Conservation (phyloP, 2,888 invertebrate species). For the Mamestra brassicae region DNA sequence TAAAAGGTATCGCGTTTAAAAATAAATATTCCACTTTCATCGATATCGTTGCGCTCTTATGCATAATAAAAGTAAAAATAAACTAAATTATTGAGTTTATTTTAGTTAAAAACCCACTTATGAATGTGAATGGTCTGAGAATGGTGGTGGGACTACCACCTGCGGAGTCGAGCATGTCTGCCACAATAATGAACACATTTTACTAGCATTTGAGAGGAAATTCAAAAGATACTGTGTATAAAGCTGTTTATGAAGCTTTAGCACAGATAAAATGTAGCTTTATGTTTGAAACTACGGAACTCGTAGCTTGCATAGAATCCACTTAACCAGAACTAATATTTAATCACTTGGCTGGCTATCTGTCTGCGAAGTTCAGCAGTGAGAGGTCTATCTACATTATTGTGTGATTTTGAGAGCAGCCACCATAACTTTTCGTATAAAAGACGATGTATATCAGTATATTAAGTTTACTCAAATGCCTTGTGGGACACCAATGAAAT, state of each 20-base stretch:
- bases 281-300: neutral
- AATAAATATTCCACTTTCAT: conserved; percentile 53
- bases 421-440: neutral
- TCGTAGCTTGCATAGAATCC: neutral
- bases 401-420: neutral
- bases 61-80: conserved; percentile 52
- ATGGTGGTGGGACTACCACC: conserved; percentile 33
- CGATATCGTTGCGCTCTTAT: conserved; percentile 45
- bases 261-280: neutral
- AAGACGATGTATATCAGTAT: neutral
- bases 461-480: neutral
- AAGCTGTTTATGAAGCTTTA: conserved; percentile 5
- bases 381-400: neutral
- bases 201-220: conserved; percentile 19
- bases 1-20: conserved; percentile 41
- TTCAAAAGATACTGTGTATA: conserved; percentile 6
- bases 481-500: neutral
- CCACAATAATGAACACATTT: conserved; percentile 29
- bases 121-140: conserved; percentile 31
- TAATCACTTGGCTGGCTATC: no score
- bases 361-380: neutral
- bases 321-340: neutral
- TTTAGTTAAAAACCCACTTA: conserved; percentile 49
- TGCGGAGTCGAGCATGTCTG: conserved; percentile 25
- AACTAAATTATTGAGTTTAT: conserved; percentile 49